phyloP scores from a whole-genome alignment of 2,888 invertebrate genomes.

The Tinea semifulvella region DNA sequence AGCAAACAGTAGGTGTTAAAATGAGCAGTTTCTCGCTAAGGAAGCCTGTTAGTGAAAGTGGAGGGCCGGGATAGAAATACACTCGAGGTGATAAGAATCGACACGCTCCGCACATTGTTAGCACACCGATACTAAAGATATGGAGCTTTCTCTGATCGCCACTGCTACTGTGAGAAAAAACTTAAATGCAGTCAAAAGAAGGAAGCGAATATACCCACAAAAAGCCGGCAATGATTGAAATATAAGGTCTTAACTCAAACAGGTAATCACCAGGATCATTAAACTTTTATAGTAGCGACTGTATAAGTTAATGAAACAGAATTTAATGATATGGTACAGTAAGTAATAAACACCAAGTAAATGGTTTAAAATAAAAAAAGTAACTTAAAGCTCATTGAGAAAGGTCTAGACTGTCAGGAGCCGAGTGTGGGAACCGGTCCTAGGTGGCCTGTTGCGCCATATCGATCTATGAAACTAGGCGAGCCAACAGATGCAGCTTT shows the following conservation, averaged over 20 bases:
- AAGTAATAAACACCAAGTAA: conserved; percentile 11
- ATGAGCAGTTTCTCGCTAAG: conserved; percentile 23
- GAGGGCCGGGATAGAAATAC: conserved; percentile 10
- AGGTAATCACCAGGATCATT: not conserved
- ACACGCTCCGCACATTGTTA: conserved; percentile 60
- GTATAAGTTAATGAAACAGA: conserved; percentile 4
- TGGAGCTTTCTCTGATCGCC: conserved; percentile 51
- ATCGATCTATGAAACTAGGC: conserved; percentile 22
- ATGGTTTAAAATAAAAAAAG: not conserved
- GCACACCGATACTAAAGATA: conserved; percentile 57
- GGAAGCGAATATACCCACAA: not conserved
- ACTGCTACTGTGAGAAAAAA: conserved; percentile 54
- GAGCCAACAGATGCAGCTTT: not conserved
- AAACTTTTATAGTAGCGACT: conserved; percentile 7
- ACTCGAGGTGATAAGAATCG: conserved; percentile 43
- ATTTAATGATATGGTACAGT: conserved; percentile 6
- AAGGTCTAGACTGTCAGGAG: conserved; percentile 49
- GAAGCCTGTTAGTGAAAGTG: conserved; percentile 24
- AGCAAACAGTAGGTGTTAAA: conserved; percentile 4
- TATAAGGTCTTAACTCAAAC: conserved; percentile 19
- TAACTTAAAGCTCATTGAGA: conserved; percentile 10
- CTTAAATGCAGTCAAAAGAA: not conserved
- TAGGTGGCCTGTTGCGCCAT: conserved; percentile 37
- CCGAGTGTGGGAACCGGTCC: conserved; percentile 51
- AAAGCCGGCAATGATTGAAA: conserved; percentile 13